Evolutionary conservation across 2,113 vertebrate genomes (phyloP), one percentile per base, ranked within the genome.

Genomic region (Aptenodytes forsteri): DNA sequence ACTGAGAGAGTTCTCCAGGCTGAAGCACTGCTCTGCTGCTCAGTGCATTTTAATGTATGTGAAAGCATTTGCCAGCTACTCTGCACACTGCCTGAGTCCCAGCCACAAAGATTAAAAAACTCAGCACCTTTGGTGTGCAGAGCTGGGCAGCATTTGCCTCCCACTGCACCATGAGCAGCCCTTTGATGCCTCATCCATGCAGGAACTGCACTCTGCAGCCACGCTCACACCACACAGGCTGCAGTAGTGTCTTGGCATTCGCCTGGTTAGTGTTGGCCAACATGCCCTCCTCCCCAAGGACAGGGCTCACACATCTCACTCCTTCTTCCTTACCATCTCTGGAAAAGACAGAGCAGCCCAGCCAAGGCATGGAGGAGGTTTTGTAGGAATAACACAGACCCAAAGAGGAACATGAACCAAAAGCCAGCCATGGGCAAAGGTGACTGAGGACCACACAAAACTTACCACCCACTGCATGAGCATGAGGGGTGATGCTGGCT

Each of bases 291-390:
- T 32, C 36, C 23, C 16, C 1, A 1, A 76, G n/a, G 56, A 58
- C 83, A 44, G 82, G 44, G 32, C 47, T 69, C 70, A 87, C 72
- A 11, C 47, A 27, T 34, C n/a, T 69, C 38, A 64, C 78, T 90
- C 80, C 27, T 56, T 10, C 44, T 56, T 69, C 47, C 87, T 66
- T 96, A 38, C 78, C 46, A 11, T 5, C 77, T 93, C 89, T 86
- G 14, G 89, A 94, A 96, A 76, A 77, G 56, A 30, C 72, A 50
- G 65, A 83, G 17, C 55, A 65, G 76, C 77, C 73, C n/a, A 83
- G 27, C 36, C 11, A 30, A 92, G 54, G 34, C 1, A 0, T 2
- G 25, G 54, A 59, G 29, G n/a, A 52, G 17, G 65, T 32, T 75
- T 83, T 73, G 36, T 44, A 62, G 54, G 47, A 73, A 59, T 12